Evolutionary conservation across 37 sponge, comb jelly and placozoan species (phyloP).

Genomic region (Ianthella basta): DNA sequence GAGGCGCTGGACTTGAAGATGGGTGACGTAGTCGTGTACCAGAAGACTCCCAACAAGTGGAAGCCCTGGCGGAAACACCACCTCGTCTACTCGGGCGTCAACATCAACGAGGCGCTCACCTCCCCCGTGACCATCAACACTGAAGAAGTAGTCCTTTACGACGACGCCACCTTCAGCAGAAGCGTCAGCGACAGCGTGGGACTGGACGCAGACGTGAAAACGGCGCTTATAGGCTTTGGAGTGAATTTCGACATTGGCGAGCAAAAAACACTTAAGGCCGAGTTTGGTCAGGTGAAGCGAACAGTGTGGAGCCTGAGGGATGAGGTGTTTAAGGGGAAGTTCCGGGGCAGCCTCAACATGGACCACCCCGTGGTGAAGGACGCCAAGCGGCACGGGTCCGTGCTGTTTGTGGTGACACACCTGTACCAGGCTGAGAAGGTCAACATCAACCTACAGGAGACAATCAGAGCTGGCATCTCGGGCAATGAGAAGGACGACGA

Average conservation of each 20-base stretch:
- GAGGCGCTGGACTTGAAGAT: constrained; percentile 52
- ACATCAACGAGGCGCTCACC: constrained; percentile 45
- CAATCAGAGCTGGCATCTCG: background rate
- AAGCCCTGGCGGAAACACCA: constrained; percentile 58
- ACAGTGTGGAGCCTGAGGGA: constrained; percentile 35
- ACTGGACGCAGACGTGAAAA: constrained; percentile 49
- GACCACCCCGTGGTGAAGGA: constrained; percentile 62
- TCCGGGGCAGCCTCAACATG: constrained; percentile 24
- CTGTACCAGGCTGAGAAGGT: constrained; percentile 51
- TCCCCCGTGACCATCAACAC: background rate
- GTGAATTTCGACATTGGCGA: constrained; percentile 36
- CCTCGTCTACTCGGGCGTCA: constrained; percentile 57
- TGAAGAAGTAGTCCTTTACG: background rate
- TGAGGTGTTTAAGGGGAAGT: background rate
- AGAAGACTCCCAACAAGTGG: constrained; percentile 54
- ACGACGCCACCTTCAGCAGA: background rate
- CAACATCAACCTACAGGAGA: background rate
- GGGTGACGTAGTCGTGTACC: constrained; percentile 63
- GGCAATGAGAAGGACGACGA: constrained; percentile 2
- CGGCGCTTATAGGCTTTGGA: constrained; percentile 22
- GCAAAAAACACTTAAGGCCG: constrained; percentile 36
- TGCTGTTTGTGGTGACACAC: constrained; percentile 57
- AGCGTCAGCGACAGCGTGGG: constrained; percentile 30
- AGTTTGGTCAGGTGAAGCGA: constrained; percentile 61
- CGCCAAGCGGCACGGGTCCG: constrained; percentile 41